Base-by-base conservation (phyloP, 2,888 invertebrate genomes). In the Andricus quercusramuli region DNA sequence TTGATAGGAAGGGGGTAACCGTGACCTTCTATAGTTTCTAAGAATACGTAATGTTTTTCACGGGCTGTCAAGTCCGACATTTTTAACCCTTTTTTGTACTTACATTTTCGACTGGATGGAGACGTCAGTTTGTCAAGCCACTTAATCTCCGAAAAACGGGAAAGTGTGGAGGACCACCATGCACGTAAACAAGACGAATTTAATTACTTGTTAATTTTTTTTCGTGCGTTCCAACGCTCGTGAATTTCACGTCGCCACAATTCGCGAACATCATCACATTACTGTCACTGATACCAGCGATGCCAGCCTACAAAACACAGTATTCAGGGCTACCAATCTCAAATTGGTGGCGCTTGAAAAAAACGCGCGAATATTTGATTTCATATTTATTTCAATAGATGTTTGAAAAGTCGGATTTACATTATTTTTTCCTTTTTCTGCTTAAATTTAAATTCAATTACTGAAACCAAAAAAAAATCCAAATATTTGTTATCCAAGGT, bases 151-250 rank as follows among this genome's bases (percentile, higher is more conserved):
- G n/a, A 56, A 74, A 74, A 74, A 32, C 17, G 51, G 22, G 25
- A 47, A 41, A 51, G 25, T 9, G 22, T 68, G 22, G 1, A 22
- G 22, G n/a, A 22, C 47, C 47, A 70, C 47, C 47, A 70, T 62
- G 51, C 51, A 51, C 47, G 17, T 70, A 20, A 74, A 56, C 29
- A 74, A 74, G n/a, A 20, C 51, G 29, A 56, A 20, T 51, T 20
- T 32, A 74, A 74, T 32, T 74, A 56, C 56, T 74, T 74, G 70
- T 56, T 74, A 25, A 68, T 51, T 74, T 32, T 74, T 70, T 22
- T 70, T 62, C 29, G 29, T 51, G 51, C n/a, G 56, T 56, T 29
- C 6, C 51, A 56, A 74, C 68, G 25, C 44, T 68, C 44, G 44
- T 25, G 51, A 74, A 51, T 20, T 70, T 70, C 51, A 70, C 70